phyloP scores from a whole-genome alignment of 1,140 invertebrate genomes.

The Lysiphlebus fabarum region DNA sequence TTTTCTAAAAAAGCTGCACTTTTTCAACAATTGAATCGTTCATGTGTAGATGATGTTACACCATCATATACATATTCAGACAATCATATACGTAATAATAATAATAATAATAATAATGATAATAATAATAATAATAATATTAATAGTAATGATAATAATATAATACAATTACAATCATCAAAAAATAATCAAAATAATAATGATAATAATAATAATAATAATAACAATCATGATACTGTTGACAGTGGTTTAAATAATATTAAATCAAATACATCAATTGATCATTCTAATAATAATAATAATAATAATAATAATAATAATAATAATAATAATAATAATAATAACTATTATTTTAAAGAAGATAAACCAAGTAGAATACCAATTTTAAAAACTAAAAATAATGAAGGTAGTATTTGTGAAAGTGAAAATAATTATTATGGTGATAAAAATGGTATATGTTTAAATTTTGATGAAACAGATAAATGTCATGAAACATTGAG shows the following conservation, averaged over 20 bases:
- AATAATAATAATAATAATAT: conserved; percentile 17
- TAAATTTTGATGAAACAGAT: conserved; percentile 34
- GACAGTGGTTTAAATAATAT: conserved; percentile 6
- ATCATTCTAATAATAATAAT: conserved; percentile 12
- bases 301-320: conserved; percentile 15
- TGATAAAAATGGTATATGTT: conserved; percentile 32
- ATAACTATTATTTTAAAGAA: conserved; percentile 19
- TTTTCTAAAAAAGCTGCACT: conserved; percentile 65
- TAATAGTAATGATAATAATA: conserved; percentile 10
- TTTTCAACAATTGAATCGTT: conserved; percentile 48
- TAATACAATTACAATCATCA: neutral
- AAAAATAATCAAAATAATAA: neutral
- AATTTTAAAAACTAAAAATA: conserved; percentile 36
- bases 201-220: conserved; percentile 7
- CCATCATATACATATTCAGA: conserved; percentile 12
- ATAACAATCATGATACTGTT: conserved; percentile 14
- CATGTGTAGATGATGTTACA: conserved; percentile 26
- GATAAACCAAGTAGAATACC: conserved; percentile 46
- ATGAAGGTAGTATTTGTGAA: conserved; percentile 34
- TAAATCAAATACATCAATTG: conserved; percentile 12
- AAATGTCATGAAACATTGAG: conserved; percentile 24
- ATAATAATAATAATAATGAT: conserved; percentile 18
- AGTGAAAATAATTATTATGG: conserved; percentile 32
- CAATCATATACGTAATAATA: conserved; percentile 21
- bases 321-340: conserved; percentile 13